phyloP scores from a whole-genome alignment of 2,797 vertebrate genomes.

The Eutrigla gurnardus region DNA sequence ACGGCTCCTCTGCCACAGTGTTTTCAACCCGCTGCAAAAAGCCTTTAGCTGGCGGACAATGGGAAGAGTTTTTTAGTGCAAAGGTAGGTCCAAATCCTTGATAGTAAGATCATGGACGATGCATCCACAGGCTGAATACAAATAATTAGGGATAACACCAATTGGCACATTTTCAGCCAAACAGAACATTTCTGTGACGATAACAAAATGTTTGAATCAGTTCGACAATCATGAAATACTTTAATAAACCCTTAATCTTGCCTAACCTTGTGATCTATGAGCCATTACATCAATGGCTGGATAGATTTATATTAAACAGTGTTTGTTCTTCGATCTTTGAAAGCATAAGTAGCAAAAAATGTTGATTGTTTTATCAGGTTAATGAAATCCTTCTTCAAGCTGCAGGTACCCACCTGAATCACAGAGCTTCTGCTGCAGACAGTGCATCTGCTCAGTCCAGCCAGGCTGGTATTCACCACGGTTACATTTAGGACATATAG shows the following conservation, averaged over 20 bases:
- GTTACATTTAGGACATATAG: conserved; percentile 84
- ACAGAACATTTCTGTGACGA: not conserved
- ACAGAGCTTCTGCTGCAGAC: conserved; percentile 89
- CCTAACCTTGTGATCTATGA: not conserved
- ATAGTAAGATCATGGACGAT: not conserved
- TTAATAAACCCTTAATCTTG: not conserved
- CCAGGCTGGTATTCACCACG: conserved; percentile 88
- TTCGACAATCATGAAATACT: not conserved
- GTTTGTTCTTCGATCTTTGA: not conserved
- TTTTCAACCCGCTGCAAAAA: conserved; percentile 86
- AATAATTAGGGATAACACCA: not conserved
- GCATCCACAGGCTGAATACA: not conserved
- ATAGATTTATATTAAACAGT: not conserved
- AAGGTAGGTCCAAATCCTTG: not conserved
- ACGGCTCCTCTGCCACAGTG: conserved; percentile 81
- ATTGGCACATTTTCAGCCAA: not conserved
- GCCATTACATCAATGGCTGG: not conserved
- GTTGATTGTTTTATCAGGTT: not conserved
- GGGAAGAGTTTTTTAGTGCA: not conserved
- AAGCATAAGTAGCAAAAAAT: not conserved
- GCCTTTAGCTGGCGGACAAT: conserved; percentile 85
- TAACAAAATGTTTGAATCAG: not conserved
- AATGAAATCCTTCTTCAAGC: not conserved
- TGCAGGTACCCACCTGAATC: conserved; percentile 86
- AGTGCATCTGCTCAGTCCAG: conserved; percentile 87